Evolutionary conservation across 2,888 invertebrate genomes (phyloP).

Genomic region (Caenorhabditis zanzibari): DNA sequence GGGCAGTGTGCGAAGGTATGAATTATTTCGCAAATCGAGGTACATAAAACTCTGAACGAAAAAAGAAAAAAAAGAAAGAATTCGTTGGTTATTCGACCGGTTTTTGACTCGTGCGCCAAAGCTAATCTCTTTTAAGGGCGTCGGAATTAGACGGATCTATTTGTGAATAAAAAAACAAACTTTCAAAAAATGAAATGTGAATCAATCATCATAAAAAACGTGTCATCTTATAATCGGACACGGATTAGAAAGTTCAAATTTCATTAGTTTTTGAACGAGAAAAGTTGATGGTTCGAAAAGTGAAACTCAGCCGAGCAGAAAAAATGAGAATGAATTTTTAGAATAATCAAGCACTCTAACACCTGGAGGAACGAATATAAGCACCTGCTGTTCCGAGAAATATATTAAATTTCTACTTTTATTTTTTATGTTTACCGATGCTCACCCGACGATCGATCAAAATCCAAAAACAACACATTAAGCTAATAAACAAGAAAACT

Average conservation of each 20-base stretch:
- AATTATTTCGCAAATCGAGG: constrained; percentile 39
- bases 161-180: constrained; percentile 20
- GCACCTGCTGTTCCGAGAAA: not conserved
- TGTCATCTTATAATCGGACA: not conserved
- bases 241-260: too few relatives aligned
- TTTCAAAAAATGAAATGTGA: too few relatives aligned
- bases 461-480: constrained; percentile 15
- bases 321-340: not conserved
- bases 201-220: constrained; percentile 12
- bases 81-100: constrained; percentile 59
- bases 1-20: constrained; percentile 39
- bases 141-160: constrained; percentile 37
- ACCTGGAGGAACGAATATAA: not conserved
- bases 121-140: constrained; percentile 41
- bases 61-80: constrained; percentile 13
- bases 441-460: not conserved
- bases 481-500: constrained; percentile 18
- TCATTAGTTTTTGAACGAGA: too few relatives aligned
- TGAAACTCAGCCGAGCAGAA: not conserved
- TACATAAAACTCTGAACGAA: constrained; percentile 7
- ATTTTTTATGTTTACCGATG: not conserved
- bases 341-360: not conserved
- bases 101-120: constrained; percentile 34
- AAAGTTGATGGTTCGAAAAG: too few relatives aligned
- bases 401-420: not conserved